phyloP scores from a whole-genome alignment of 2,797 vertebrate species.

The Hoplostethus mediterraneus region DNA sequence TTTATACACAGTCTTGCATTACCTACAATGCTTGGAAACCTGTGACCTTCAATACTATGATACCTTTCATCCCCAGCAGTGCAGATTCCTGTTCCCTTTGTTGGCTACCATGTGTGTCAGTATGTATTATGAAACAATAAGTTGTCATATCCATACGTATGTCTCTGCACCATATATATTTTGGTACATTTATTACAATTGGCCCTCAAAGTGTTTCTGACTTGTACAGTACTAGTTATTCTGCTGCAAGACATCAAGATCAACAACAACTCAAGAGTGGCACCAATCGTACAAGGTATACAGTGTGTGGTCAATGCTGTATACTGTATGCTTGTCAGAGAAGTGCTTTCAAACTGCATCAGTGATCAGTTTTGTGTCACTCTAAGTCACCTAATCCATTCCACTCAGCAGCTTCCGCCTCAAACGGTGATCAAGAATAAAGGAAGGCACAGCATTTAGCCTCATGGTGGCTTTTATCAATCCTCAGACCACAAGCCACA shows the following conservation, averaged over 20 bases:
- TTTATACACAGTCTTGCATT: no score
- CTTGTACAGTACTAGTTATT: no score
- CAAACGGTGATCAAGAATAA: constrained; percentile 49
- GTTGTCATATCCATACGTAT: no score
- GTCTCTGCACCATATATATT: no score
- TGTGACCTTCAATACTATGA: no score
- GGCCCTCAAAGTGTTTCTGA: no score
- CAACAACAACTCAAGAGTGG: not conserved
- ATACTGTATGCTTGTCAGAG: constrained; percentile 12
- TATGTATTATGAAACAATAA: constrained; percentile 8
- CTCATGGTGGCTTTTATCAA: constrained; percentile 38
- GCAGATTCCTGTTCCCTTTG: not conserved
- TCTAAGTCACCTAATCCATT: constrained; percentile 46
- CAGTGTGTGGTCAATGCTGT: not conserved
- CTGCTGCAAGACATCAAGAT: not conserved
- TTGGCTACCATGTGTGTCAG: not conserved
- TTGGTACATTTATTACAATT: no score
- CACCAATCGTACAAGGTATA: not conserved
- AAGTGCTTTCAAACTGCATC: constrained; percentile 17
- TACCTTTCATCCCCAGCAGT: no score
- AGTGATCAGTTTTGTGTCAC: constrained; percentile 11
- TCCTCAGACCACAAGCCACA: constrained; percentile 34
- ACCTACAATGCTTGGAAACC: no score
- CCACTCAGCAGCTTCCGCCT: constrained; percentile 43
- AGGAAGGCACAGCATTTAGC: constrained; percentile 34